These are phyloP conservation scores for Serranus cabrilla DNA, from an alignment of 2,797 vertebrate species.

Conservation along the genomic window DNA sequence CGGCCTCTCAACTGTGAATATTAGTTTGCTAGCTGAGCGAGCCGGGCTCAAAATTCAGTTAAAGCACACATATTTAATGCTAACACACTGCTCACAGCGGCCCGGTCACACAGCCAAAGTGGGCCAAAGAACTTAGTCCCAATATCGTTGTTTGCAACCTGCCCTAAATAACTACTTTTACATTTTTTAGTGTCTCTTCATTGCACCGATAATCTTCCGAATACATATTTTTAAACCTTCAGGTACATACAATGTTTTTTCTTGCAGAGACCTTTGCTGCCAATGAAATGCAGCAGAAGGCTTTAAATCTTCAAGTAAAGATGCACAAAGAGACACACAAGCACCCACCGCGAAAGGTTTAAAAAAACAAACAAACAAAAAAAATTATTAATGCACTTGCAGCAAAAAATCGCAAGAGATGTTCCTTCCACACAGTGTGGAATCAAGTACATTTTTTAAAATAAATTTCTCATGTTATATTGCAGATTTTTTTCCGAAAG, in stretches of 20 bases:
- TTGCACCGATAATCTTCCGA: not conserved
- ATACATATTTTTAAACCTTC: constrained; percentile 3
- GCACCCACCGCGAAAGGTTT: constrained; percentile 33
- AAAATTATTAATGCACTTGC: constrained; percentile 55
- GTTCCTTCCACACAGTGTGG: constrained; percentile 26
- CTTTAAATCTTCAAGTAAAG: constrained; percentile 63
- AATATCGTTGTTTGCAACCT: constrained; percentile 20
- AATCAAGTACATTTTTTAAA: constrained; percentile 33
- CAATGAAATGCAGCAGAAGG: constrained; percentile 29
- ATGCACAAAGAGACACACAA: constrained; percentile 53
- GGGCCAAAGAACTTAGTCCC: constrained; percentile 25
- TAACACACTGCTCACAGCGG: constrained; percentile 23
- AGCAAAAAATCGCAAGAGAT: constrained; percentile 55
- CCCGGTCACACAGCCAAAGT: constrained; percentile 28
- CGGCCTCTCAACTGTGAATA: constrained; percentile 54
- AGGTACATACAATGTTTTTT: not conserved
- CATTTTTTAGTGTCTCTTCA: not conserved
- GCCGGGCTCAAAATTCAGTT: constrained; percentile 40
- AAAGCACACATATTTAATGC: constrained; percentile 37
- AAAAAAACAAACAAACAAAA: not conserved
- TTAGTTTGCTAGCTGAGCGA: constrained; percentile 58
- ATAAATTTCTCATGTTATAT: constrained; percentile 30
- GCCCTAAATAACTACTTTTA: constrained; percentile 19
- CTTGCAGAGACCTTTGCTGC: constrained; percentile 1
- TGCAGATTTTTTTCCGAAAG: constrained; percentile 19